A percentile compares a stretch with the other conserved stretches of the same genome.
These are phyloP conservation scores for Anolis apletophallus DNA, from an alignment of 2,797 vertebrate genomes.

Conservation along the genomic window DNA sequence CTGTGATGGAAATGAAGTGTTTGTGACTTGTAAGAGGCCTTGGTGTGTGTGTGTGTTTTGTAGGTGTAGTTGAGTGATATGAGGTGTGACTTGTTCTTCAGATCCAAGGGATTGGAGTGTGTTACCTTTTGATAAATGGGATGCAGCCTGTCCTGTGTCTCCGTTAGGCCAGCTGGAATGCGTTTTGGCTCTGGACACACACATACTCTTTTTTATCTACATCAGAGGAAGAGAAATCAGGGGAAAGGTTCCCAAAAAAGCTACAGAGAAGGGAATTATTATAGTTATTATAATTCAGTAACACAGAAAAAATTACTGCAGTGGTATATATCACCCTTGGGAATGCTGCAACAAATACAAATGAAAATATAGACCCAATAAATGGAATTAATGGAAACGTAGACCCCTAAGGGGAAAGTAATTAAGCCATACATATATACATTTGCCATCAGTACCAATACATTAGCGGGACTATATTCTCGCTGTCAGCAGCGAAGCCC, in stretches of 20 bases:
- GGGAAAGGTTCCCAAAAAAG: neutral
- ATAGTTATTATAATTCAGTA: constrained; percentile 1
- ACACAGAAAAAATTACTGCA: neutral
- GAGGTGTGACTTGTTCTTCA: constrained; percentile 28
- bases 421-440: constrained; percentile 1
- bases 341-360: neutral
- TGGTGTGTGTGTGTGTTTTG: neutral
- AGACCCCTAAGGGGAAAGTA: constrained; percentile 21
- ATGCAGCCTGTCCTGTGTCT: neutral
- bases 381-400: constrained; percentile 3
- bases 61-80: constrained; percentile 19
- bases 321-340: constrained; percentile 8
- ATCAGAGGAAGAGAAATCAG: constrained; percentile 18
- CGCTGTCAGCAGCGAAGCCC: neutral
- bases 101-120: neutral
- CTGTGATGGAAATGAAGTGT: neutral
- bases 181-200: constrained; percentile 26
- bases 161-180: constrained; percentile 32
- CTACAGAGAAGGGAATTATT: neutral
- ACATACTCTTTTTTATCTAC: constrained; percentile 1
- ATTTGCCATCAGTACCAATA: constrained; percentile 23
- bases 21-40: neutral
- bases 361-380: constrained; percentile 1
- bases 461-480: constrained; percentile 33
- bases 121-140: constrained; percentile 21